Percentiles rank a stretch among this genome's conserved stretches.
Conservation (phyloP, 2,888 invertebrate genomes). For the Esperia sulphurella region DNA sequence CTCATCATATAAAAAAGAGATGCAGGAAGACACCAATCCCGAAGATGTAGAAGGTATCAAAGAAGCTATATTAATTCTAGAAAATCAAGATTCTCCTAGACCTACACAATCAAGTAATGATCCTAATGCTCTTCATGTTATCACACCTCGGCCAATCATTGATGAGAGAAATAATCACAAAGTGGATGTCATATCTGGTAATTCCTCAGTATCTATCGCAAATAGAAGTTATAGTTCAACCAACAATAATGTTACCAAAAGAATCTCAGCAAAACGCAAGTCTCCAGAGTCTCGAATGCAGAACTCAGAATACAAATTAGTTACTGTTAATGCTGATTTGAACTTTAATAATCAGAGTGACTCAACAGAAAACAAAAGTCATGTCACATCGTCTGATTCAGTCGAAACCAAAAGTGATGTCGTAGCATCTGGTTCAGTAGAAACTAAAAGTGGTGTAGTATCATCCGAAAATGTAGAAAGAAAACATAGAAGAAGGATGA, state of each 20-base stretch:
- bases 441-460: conserved; percentile 14
- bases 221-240: conserved; percentile 48
- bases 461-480: conserved; percentile 43
- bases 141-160: conserved; percentile 55
- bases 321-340: conserved; percentile 47
- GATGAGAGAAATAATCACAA: conserved; percentile 57
- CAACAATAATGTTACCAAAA: conserved; percentile 26
- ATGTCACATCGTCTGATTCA: conserved; percentile 10
- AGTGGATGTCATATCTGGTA: conserved; percentile 32
- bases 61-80: conserved; percentile 65
- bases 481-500: conserved; percentile 58
- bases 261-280: conserved; percentile 24
- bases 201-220: conserved; percentile 58
- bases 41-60: conserved; percentile 64
- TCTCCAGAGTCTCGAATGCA: conserved; percentile 23
- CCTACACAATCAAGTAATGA: conserved; percentile 22
- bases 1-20: conserved; percentile 88
- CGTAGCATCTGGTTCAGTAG: conserved; percentile 13
- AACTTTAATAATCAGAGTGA: conserved; percentile 35
- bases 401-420: conserved; percentile 15
- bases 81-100: conserved; percentile 49
- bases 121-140: conserved; percentile 40
- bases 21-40: conserved; percentile 58
- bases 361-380: conserved; percentile 17
- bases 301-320: conserved; percentile 37